Evolutionary conservation across 2,797 vertebrate species (phyloP).

Genomic region (Sarcoramphus papa): DNA sequence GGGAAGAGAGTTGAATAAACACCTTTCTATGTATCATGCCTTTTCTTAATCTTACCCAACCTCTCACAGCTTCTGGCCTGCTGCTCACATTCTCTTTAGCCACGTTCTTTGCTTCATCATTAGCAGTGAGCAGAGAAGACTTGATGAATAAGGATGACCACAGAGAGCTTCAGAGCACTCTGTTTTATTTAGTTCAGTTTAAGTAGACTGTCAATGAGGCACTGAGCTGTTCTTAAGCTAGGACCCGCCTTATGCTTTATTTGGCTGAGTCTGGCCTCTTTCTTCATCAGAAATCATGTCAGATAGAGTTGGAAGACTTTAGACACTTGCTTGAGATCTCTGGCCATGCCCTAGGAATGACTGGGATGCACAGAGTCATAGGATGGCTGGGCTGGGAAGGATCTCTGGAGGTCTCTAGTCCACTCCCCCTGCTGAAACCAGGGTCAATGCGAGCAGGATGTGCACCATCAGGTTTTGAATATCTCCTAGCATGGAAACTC

Average conservation of each 20-base stretch:
- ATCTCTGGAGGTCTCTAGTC: background rate
- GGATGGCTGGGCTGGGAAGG: background rate
- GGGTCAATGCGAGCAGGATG: background rate
- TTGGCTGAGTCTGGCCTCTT: background rate
- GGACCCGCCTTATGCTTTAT: background rate
- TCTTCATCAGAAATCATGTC: background rate
- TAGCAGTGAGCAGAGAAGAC: background rate
- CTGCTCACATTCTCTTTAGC: background rate
- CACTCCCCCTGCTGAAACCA: background rate
- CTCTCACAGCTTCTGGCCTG: background rate
- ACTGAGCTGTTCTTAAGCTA: background rate
- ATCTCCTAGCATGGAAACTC: background rate
- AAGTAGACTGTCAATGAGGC: background rate
- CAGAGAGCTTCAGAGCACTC: background rate
- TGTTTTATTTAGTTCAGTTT: background rate
- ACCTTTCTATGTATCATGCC: background rate
- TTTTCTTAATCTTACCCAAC: background rate
- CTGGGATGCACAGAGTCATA: background rate
- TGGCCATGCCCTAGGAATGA: background rate
- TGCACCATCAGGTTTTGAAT: background rate
- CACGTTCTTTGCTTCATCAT: background rate
- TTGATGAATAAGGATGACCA: background rate
- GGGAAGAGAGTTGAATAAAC: background rate
- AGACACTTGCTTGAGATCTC: background rate
- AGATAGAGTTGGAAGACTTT: background rate